Evolutionary conservation across 2,888 invertebrate genomes (phyloP).

Genomic region (Mycalesis mineus): DNA sequence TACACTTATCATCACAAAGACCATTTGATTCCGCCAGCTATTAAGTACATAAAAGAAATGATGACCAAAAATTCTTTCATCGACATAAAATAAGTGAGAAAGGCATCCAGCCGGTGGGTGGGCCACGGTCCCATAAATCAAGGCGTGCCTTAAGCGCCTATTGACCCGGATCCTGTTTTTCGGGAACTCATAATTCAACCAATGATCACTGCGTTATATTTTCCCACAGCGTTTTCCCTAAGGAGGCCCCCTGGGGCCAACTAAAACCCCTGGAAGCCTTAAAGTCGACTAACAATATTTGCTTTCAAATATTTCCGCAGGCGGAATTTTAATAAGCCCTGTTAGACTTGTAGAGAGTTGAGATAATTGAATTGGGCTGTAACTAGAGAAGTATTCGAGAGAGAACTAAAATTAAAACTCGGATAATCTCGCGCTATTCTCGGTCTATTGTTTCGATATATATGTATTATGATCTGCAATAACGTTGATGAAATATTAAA

Average conservation of each 20-base stretch:
- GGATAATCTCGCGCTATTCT: background rate
- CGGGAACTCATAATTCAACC: slow-evolving; percentile 45
- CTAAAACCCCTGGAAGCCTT: slow-evolving; percentile 26
- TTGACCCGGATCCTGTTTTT: slow-evolving; percentile 45
- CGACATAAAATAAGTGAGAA: slow-evolving; percentile 26
- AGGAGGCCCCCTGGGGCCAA: slow-evolving; percentile 25
- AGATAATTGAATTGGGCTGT: slow-evolving; percentile 25
- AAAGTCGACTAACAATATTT: slow-evolving; percentile 30
- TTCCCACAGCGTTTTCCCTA: slow-evolving; percentile 30
- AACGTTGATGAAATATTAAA: too few relatives aligned
- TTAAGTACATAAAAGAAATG: background rate
- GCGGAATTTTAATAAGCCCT: slow-evolving; percentile 32
- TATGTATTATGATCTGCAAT: too few relatives aligned
- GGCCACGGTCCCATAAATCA: slow-evolving; percentile 37
- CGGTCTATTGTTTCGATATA: too few relatives aligned
- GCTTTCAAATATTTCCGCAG: slow-evolving; percentile 28
- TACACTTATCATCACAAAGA: too few relatives aligned
- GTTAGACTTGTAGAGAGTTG: slow-evolving; percentile 17
- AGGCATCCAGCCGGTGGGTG: slow-evolving; percentile 28
- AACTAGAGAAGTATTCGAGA: slow-evolving; percentile 13
- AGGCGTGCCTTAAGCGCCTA: slow-evolving; percentile 44
- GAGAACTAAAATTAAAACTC: slow-evolving; percentile 1
- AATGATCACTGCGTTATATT: slow-evolving; percentile 36
- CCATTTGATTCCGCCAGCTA: too few relatives aligned
- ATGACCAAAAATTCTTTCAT: background rate